Percentiles rank a stretch among this genome's conserved stretches.
Evolutionary conservation across 1,140 invertebrate species (phyloP).

Genomic region (Acyrthosiphon pisum): DNA sequence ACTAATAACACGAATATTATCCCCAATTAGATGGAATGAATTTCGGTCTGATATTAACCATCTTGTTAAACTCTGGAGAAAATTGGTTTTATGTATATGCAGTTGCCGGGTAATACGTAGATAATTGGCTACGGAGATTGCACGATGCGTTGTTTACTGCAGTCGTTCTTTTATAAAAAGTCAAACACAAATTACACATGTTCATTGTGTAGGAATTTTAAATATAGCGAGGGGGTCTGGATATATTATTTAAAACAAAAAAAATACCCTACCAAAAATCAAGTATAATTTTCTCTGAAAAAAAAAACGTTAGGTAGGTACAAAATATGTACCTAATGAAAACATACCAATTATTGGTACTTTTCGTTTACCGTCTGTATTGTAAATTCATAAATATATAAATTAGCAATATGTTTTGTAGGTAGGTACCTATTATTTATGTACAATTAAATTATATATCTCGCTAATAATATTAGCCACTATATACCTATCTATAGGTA

Average conservation of each 20-base stretch:
- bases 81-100: not conserved
- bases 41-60: not conserved
- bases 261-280: not conserved
- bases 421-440: too few species aligned
- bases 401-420: too few species aligned
- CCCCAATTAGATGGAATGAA: not conserved
- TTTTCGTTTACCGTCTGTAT: not conserved
- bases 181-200: not conserved
- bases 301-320: not conserved
- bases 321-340: not conserved
- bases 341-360: not conserved
- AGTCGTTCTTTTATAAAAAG: not conserved
- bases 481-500: too few species aligned
- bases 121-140: conserved; percentile 23
- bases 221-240: not conserved
- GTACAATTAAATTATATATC: too few species aligned
- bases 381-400: too few species aligned
- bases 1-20: not conserved
- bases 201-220: not conserved
- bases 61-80: not conserved
- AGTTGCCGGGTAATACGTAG: not conserved
- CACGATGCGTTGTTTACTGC: not conserved
- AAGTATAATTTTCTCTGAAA: not conserved
- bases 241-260: not conserved
- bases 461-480: too few species aligned